Evolutionary conservation across 2,797 vertebrate species (phyloP), one percentile per base, ranked within the genome.

Genomic region (Paramormyrops hopkinsi): DNA sequence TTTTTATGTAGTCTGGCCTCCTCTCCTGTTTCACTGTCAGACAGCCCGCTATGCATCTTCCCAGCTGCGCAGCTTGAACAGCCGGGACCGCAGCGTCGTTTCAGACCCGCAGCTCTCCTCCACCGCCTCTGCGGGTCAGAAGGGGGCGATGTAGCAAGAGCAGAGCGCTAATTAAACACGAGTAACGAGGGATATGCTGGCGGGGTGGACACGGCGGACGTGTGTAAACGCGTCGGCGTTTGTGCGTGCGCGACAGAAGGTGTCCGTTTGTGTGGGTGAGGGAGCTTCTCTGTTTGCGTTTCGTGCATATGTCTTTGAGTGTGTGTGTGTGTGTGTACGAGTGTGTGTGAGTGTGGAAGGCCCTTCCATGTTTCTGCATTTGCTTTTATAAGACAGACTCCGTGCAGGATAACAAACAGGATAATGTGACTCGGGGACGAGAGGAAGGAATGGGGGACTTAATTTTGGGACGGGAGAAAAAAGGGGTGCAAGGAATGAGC

Each of bases 101-200:
- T 95, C 95, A 95, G 95, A 96, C 95, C 95, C 95, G 94, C 94
- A 94, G 94, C 94, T 92, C 94, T 91, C 29, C 88, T 54, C 92
- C 94, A 96, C 96, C 95, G 95, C 96, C 96, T 95, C 94, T 94
- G 95, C 95, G 92, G 90, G 88, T 94, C 93, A 94, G 94, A 95
- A 96, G 96, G 93, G 94, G 94, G 95, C 95, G 95, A 96, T 95
- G 95, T 95, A 95, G 95, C 96, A 96, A 96, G 48, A 14, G 96
- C 95, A 95, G 94, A 93, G 94, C 92, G 93, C 93, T 96, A 96
- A 96, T 96, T 96, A 96, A 96, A 96, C 91, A 91, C 93, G 94
- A 94, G 94, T 94, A 94, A 94, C 93, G 93, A 93, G 94, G 95
- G 95, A 96, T 95, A 95, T 96, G 94, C 95, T 92, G 88, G 92